Conservation (phyloP, 2,797 vertebrate genomes). For the Amphiprion clarkii region DNA sequence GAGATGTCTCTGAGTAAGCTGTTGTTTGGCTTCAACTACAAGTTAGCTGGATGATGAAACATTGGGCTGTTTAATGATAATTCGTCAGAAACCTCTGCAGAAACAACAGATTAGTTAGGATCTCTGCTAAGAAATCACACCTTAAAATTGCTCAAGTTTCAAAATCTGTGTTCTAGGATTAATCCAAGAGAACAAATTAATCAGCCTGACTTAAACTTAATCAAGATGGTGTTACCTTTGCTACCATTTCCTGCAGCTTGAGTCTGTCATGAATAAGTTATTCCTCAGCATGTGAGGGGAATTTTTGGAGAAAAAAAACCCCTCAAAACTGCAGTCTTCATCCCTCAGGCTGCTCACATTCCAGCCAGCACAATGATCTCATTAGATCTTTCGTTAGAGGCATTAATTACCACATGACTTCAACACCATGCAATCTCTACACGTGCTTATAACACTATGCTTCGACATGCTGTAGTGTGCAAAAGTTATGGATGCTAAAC, state of each 20-base stretch:
- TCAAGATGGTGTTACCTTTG: constrained; percentile 30
- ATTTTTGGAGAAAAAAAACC: constrained; percentile 2
- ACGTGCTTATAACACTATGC: constrained; percentile 1
- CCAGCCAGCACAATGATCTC: constrained; percentile 44
- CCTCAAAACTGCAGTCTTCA: constrained; percentile 22
- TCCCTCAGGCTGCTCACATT: constrained; percentile 42
- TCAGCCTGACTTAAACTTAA: constrained; percentile 28
- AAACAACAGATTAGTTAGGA: constrained; percentile 1
- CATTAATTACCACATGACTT: constrained; percentile 41
- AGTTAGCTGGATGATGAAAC: constrained; percentile 40
- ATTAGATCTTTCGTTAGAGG: constrained; percentile 22
- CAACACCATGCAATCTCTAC: constrained; percentile 9
- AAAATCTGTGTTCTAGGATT: not conserved
- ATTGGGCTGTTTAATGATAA: constrained; percentile 5
- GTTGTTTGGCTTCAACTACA: constrained; percentile 37
- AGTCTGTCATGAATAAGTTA: constrained; percentile 23
- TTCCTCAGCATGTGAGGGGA: constrained; percentile 39
- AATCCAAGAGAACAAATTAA: constrained; percentile 19
- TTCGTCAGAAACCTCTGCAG: constrained; percentile 45
- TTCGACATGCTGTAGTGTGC: not conserved
- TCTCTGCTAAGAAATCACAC: constrained; percentile 32
- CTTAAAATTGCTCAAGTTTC: constrained; percentile 16
- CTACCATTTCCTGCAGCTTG: constrained; percentile 45
- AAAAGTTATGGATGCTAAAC: not conserved
- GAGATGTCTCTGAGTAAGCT: constrained; percentile 52